Evolutionary conservation across 2,113 vertebrate genomes (phyloP), one percentile per base, ranked within the genome.

Genomic region (Paracanthobrama guichenoti): DNA sequence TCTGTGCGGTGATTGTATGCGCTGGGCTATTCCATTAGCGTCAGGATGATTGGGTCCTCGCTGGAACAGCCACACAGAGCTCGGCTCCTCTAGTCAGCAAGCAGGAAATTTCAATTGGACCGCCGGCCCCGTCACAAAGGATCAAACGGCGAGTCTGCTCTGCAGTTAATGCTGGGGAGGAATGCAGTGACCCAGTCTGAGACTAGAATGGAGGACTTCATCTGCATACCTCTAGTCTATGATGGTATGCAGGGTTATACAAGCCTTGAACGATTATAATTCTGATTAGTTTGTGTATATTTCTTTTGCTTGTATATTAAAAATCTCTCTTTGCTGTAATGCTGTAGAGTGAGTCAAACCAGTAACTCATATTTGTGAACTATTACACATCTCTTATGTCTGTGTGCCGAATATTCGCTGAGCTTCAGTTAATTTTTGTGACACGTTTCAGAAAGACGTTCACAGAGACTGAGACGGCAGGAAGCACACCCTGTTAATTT

Each of bases 1-100:
- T 74, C 79, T 83, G 22, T 67, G 79, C 42, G 60, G 78, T 67
- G 66, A 59, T 71, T 84, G 77, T 74, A 22, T 64, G 77, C 13
- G 60, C 64, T 74, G 55, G n/a, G 76, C 53, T 26, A 22, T 76
- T 55, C 79, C 82, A 87, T 86, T 87, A 83, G 81, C 62, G 83
- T 26, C 85, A 24, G 81, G 35, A 48, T 44, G 77, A 53, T 59
- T 24, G 74, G 57, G 60, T 50, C 42, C 53, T 75, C 11, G 35
- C 44, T 35, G 50, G 73, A 67, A 72, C 74, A 73, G 57, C 42
- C 53, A 78, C n/a, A 62, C 31, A 26, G 81, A 48, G 76, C 76
- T 10, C 7, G n/a, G 74, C 55, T 57, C 24, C n/a, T 60, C 75
- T 80, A 71, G 77, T 35, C 48, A 48, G 84, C 26, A 55, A 55